These are phyloP conservation scores for Microctenopoma steveboyesi DNA, from an alignment of 2,797 vertebrate genomes.

Conservation along the genomic window DNA sequence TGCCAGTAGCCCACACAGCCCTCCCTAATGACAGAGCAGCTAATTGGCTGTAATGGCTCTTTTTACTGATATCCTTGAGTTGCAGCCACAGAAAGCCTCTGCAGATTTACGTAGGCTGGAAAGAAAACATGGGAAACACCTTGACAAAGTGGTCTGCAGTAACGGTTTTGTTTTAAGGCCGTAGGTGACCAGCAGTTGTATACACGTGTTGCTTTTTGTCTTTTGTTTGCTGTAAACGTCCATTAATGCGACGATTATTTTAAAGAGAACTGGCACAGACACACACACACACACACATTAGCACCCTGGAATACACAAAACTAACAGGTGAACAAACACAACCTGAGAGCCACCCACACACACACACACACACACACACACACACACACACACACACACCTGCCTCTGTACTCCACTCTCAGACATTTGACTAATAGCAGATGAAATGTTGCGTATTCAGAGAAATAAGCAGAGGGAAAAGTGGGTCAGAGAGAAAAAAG, in stretches of 20 bases:
- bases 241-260: slow-evolving; percentile 52
- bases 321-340: slow-evolving; percentile 68
- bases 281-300: slow-evolving; percentile 41
- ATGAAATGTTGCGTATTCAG: slow-evolving; percentile 78
- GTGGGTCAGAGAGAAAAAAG: slow-evolving; percentile 71
- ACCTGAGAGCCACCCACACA: slow-evolving; percentile 20
- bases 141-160: slow-evolving; percentile 16
- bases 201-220: slow-evolving; percentile 8
- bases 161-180: neutral
- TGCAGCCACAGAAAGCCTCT: slow-evolving; percentile 68
- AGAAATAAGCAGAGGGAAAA: slow-evolving; percentile 72
- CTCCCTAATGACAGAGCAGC: slow-evolving; percentile 79
- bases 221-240: slow-evolving; percentile 33
- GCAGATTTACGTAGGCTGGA: too few relatives aligned
- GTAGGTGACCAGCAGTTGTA: slow-evolving; percentile 8
- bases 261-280: slow-evolving; percentile 27
- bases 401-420: slow-evolving; percentile 36
- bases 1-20: slow-evolving; percentile 73
- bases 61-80: slow-evolving; percentile 74
- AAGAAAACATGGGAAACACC: too few relatives aligned
- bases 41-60: slow-evolving; percentile 80
- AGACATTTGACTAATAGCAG: slow-evolving; percentile 77
- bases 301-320: slow-evolving; percentile 56
- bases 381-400: slow-evolving; percentile 12
- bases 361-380: slow-evolving; percentile 13